Evolutionary conservation across 2,797 vertebrate species (phyloP), one percentile per base, ranked within the genome.

Genomic region (Mormyrops boulengeri): DNA sequence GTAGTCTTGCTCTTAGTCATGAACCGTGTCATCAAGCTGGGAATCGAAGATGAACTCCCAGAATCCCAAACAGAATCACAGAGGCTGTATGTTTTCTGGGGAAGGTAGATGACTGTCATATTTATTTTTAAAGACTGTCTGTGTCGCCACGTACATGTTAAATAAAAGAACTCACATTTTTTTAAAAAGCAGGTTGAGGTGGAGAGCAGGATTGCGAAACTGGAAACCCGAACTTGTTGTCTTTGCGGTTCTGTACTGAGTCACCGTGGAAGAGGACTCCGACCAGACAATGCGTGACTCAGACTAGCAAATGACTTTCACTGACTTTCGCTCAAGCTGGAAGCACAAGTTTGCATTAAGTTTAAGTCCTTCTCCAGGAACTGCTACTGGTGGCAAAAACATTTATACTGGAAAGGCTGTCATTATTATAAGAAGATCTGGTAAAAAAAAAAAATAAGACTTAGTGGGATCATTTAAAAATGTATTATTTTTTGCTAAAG

Each of bases 101-200:
- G 41, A 44, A n/a, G 41, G 77, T 82, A n/a, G 38, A 82, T 47
- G 41, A 82, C 77, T 82, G 77, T 82, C 77, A 47, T 14, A 19
- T 82, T 47, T 82, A 82, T 82, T 82, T 82, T 82, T 82, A 82
- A 82, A 82, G 41, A 47, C 38, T 73, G 38, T 47, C 38, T 82
- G 77, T 80, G 34, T 47, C 9, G 77, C 77, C 41, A n/a, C 19
- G 19, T 47, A 19, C 38, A 17, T n/a, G 38, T 82, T 82, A 47
- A 82, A 82, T 82, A 82, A 82, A 82, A 47, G 41, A 82, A 82
- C 73, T 80, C 38, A 44, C 38, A 44, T 44, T 44, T 44, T 47
- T 80, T 82, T 4, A n/a, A 44, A 82, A 47, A 82, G 41, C 19
- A 82, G 19, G 17, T n/a, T 82, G 77, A 82, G 69, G 12, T 41